These are phyloP conservation scores for Ptychodera flava DNA, from an alignment of 35 echinoderm and acorn worm genomes.

Conservation along the genomic window DNA sequence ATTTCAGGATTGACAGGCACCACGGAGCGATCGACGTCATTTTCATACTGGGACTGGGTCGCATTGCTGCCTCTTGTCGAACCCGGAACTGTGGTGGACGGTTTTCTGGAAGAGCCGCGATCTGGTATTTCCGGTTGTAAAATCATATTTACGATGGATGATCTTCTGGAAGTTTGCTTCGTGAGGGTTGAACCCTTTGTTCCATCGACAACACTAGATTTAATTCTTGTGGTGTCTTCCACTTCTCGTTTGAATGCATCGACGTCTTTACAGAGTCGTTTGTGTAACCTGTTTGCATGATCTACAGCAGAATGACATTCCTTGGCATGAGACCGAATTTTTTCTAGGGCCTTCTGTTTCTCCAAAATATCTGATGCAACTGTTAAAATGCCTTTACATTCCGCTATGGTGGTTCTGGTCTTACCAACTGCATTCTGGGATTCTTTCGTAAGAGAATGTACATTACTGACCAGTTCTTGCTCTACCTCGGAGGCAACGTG, in stretches of 20 bases:
- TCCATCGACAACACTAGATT: background rate
- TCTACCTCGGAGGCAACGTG: background rate
- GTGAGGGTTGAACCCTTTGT: background rate
- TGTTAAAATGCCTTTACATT: background rate
- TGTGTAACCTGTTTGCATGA: background rate
- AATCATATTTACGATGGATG: background rate
- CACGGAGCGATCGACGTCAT: background rate
- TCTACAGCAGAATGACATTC: background rate
- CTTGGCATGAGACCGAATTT: background rate
- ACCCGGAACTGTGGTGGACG: background rate
- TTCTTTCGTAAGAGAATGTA: background rate
- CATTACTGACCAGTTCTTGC: background rate
- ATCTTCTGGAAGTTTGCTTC: background rate
- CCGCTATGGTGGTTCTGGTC: background rate
- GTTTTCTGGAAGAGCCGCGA: background rate
- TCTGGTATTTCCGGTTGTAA: background rate
- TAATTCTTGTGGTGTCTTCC: background rate
- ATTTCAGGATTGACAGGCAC: background rate
- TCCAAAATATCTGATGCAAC: background rate
- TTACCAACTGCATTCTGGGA: background rate
- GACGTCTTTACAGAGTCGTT: background rate
- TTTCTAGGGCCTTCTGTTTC: background rate
- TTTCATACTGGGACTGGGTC: background rate
- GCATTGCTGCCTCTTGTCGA: background rate
- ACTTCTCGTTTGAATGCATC: background rate